phyloP scores from a whole-genome alignment of 2,113 vertebrate genomes.

The Cheilinus undulatus region DNA sequence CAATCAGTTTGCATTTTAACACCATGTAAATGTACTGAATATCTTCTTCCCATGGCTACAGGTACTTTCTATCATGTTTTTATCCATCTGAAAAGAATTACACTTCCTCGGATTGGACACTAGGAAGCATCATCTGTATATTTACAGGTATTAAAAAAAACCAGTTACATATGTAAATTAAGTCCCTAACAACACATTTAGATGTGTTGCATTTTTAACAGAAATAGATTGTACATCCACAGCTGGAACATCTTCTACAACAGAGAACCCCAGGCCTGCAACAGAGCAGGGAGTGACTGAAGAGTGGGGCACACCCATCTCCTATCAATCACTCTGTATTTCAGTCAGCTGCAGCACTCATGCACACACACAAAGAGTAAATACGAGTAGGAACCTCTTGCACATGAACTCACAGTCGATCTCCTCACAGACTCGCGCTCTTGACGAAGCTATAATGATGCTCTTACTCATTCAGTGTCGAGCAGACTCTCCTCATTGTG shows the following conservation, averaged over 20 bases:
- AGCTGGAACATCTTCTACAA: slow-evolving; percentile 36
- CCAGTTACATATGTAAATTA: no score
- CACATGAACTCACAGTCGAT: slow-evolving; percentile 6
- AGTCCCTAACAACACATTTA: not conserved
- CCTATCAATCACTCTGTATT: slow-evolving; percentile 32
- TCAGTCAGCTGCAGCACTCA: slow-evolving; percentile 10
- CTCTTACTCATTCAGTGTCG: slow-evolving; percentile 51
- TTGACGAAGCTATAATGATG: slow-evolving; percentile 59
- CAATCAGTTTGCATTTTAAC: no score
- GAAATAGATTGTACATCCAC: slow-evolving; percentile 21
- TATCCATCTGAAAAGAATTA: no score
- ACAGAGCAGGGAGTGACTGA: slow-evolving; percentile 39
- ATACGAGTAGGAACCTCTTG: slow-evolving; percentile 13
- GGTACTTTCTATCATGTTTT: no score
- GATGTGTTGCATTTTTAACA: slow-evolving; percentile 2
- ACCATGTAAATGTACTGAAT: no score
- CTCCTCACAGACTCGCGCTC: slow-evolving; percentile 13
- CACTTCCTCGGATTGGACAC: no score
- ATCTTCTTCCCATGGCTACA: no score
- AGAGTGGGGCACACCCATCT: slow-evolving; percentile 5
- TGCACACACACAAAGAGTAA: not conserved
- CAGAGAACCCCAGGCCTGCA: slow-evolving; percentile 40
- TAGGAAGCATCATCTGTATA: no score
- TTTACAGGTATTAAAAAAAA: no score
- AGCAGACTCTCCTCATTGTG: slow-evolving; percentile 52